These are phyloP conservation scores for Masticophis lateralis DNA, from an alignment of 2,797 vertebrate species.

Conservation along the genomic window DNA sequence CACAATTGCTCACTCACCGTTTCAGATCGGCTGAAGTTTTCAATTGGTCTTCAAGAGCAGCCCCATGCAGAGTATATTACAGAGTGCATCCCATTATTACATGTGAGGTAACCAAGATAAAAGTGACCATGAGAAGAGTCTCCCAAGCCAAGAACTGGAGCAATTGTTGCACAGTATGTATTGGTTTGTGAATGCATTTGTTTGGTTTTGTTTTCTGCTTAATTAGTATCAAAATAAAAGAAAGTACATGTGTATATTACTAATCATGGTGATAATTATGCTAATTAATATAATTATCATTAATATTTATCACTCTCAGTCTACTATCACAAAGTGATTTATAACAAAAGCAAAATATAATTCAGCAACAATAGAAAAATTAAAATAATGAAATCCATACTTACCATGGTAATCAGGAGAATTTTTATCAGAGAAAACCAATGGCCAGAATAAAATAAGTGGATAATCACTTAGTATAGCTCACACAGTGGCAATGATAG, in stretches of 20 bases:
- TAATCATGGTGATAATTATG: not conserved
- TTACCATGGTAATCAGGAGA: not conserved
- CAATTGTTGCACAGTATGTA: not conserved
- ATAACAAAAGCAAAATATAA: not conserved
- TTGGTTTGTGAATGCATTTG: not conserved
- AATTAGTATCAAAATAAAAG: not conserved
- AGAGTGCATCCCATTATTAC: not conserved
- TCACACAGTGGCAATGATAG: not conserved
- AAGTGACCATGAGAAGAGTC: not conserved
- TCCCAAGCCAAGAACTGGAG: not conserved
- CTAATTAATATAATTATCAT: not conserved
- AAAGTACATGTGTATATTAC: not conserved
- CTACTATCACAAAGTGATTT: not conserved
- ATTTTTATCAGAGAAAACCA: not conserved
- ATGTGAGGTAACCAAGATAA: not conserved
- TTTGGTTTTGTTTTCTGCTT: not conserved
- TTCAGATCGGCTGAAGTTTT: not conserved
- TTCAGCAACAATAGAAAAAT: not conserved
- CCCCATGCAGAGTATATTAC: not conserved
- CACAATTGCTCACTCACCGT: not conserved
- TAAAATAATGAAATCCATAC: not conserved
- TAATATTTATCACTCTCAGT: not conserved
- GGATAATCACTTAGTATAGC: not conserved
- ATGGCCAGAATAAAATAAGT: not conserved
- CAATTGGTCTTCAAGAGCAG: not conserved